A percentile compares a stretch with the other conserved stretches of the same genome.
Evolutionary conservation across 2,113 vertebrate species (phyloP).

Genomic region (Turnix velox): DNA sequence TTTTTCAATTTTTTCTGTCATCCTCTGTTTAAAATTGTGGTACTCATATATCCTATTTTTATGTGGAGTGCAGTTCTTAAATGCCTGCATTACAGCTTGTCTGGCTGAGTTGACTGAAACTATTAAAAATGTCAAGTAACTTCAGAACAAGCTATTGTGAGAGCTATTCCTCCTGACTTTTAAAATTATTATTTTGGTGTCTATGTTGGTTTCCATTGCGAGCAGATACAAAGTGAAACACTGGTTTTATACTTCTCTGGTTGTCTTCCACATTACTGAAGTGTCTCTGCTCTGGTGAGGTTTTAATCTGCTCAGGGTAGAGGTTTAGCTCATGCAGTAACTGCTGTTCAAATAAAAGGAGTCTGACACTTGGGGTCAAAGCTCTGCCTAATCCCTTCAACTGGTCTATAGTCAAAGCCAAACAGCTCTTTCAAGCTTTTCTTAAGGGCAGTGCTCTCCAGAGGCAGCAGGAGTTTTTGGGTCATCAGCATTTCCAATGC

Average conservation of each 20-base stretch:
- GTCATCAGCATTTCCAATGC: neutral
- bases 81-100: neutral
- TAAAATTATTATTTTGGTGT: accelerated
- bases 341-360: neutral
- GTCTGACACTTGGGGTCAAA: neutral
- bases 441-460: neutral
- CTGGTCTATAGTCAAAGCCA: neutral
- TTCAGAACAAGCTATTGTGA: neutral
- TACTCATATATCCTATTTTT: neutral
- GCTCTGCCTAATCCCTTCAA: neutral
- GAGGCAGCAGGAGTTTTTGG: neutral
- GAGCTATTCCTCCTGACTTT: neutral
- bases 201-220: neutral
- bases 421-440: neutral
- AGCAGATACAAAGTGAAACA: neutral
- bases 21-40: neutral
- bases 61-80: neutral
- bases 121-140: neutral
- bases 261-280: neutral
- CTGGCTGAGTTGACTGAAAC: neutral
- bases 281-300: neutral
- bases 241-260: neutral
- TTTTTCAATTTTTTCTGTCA: neutral
- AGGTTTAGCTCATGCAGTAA: neutral
- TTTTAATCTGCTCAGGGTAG: neutral